These are phyloP conservation scores for Ophraella communa DNA, from an alignment of 2,888 invertebrate genomes.

Conservation along the genomic window DNA sequence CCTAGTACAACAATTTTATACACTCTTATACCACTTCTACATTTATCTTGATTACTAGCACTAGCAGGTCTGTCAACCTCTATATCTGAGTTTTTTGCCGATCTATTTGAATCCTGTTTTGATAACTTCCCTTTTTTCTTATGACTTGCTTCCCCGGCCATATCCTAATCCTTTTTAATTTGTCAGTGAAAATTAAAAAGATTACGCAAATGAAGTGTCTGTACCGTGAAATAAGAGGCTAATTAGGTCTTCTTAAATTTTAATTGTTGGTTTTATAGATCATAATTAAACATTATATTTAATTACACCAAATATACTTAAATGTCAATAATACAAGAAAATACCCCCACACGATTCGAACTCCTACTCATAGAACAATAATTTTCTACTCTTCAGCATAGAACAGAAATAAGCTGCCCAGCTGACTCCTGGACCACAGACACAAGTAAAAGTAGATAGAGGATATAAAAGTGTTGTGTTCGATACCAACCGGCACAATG, in stretches of 20 bases:
- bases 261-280: conserved; percentile 1
- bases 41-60: conserved; percentile 55
- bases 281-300: conserved; percentile 7
- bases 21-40: conserved; percentile 74
- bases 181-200: conserved; percentile 5
- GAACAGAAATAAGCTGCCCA: no score
- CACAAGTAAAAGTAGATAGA: no score
- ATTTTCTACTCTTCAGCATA: no score
- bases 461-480: no score
- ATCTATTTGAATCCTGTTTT: conserved; percentile 55
- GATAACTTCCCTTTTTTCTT: conserved; percentile 58
- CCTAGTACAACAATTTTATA: conserved; percentile 92
- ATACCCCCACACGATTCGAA: conserved; percentile 24
- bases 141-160: conserved; percentile 60
- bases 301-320: conserved; percentile 5
- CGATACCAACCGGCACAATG: no score
- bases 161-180: conserved; percentile 33
- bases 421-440: no score
- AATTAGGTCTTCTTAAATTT: neutral
- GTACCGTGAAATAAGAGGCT: neutral
- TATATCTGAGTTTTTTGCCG: conserved; percentile 55
- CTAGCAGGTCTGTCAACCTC: conserved; percentile 55
- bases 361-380: no score
- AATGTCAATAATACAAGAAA: conserved; percentile 5
- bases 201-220: neutral